phyloP scores from a whole-genome alignment of 1,140 invertebrate genomes.

The Apolygus lucorum region DNA sequence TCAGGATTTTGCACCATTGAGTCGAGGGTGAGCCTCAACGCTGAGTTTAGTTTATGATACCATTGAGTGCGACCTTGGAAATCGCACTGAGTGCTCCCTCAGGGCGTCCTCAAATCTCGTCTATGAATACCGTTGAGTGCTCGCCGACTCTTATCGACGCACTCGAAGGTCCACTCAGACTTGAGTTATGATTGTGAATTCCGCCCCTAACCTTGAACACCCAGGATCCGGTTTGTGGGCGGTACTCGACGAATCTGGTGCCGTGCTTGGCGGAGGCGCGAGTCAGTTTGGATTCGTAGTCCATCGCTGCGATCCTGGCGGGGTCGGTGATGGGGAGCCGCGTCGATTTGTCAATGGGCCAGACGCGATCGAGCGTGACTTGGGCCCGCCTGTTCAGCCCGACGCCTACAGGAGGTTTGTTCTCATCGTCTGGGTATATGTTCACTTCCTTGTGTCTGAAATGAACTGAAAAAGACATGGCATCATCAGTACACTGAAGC shows the following conservation, averaged over 20 bases:
- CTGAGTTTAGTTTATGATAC: too few relatives aligned
- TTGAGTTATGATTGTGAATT: conserved; percentile 17
- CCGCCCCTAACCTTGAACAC: conserved; percentile 78
- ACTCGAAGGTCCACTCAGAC: too few relatives aligned
- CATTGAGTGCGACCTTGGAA: too few relatives aligned
- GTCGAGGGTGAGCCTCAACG: too few relatives aligned
- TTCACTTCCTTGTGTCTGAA: conserved; percentile 68
- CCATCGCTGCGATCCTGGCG: conserved; percentile 64
- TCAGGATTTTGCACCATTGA: too few relatives aligned
- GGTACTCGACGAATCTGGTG: conserved; percentile 88
- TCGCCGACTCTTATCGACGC: too few relatives aligned
- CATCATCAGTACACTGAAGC: conserved; percentile 25
- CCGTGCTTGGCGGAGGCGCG: conserved; percentile 75
- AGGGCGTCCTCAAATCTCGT: too few relatives aligned
- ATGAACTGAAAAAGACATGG: too few relatives aligned
- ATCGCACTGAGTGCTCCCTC: too few relatives aligned
- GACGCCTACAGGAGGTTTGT: conserved; percentile 66
- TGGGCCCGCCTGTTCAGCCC: conserved; percentile 88
- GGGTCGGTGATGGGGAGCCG: conserved; percentile 73
- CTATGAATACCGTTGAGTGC: too few relatives aligned
- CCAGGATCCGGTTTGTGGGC: conserved; percentile 93
- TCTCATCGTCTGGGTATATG: conserved; percentile 47
- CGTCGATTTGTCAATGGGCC: conserved; percentile 81
- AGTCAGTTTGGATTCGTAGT: conserved; percentile 80
- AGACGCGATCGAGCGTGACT: conserved; percentile 87